Conservation (phyloP, 2,797 vertebrate genomes). For the Synanceia verrucosa region DNA sequence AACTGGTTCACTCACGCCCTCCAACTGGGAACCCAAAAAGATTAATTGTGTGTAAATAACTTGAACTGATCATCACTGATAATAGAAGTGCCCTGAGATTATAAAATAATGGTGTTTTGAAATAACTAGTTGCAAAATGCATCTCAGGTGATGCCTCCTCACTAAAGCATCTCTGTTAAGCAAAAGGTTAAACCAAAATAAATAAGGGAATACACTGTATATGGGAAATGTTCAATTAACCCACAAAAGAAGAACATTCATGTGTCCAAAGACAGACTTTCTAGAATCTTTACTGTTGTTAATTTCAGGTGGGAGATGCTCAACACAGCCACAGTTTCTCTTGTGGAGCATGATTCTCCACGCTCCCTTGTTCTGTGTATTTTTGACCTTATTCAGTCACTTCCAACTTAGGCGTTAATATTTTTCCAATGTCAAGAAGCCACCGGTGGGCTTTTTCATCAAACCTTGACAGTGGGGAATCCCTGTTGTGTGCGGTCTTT, state of each 20-base stretch:
- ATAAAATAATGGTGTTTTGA: background rate
- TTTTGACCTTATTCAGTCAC: conserved; percentile 1
- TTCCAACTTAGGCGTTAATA: conserved; percentile 4
- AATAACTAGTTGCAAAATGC: background rate
- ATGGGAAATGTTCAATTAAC: background rate
- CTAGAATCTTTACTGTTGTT: background rate
- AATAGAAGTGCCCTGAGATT: background rate
- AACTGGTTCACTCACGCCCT: conserved; percentile 93
- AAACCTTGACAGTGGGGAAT: conserved; percentile 97
- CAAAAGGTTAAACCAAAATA: background rate
- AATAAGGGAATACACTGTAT: background rate
- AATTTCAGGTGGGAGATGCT: background rate
- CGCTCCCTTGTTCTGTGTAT: background rate
- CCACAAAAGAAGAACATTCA: background rate
- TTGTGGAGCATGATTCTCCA: background rate
- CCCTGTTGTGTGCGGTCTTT: conserved; percentile 98
- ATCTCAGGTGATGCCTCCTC: background rate
- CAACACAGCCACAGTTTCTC: background rate
- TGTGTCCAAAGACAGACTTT: background rate
- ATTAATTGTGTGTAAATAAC: background rate
- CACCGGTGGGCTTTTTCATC: conserved; percentile 33
- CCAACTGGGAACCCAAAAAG: conserved; percentile 83
- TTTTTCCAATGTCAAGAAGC: conserved; percentile 10
- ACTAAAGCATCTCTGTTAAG: background rate
- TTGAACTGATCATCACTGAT: background rate